Conservation (phyloP, 2,888 invertebrate genomes). For the Serrognathus titanus region DNA sequence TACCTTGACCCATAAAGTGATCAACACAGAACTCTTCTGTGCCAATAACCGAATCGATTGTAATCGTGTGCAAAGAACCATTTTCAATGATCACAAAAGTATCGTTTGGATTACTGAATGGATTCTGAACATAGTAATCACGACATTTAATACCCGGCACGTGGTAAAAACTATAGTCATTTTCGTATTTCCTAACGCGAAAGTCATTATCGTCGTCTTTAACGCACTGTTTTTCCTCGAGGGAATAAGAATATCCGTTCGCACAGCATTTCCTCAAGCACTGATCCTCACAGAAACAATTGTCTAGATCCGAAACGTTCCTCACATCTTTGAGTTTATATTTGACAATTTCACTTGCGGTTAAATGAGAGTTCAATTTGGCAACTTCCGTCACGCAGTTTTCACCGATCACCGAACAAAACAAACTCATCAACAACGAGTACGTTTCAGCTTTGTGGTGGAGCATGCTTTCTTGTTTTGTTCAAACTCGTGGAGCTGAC, state of each 20-base stretch:
- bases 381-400: neutral
- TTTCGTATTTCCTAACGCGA: neutral
- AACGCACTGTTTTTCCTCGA: slow-evolving; percentile 5
- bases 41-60: neutral
- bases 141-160: slow-evolving; percentile 2
- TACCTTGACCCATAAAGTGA: slow-evolving; percentile 5
- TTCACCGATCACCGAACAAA: neutral
- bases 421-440: no score
- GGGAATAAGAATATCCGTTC: slow-evolving; percentile 5
- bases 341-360: neutral
- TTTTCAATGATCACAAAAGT: slow-evolving; percentile 4
- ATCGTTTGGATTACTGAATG: neutral
- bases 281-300: slow-evolving; percentile 3
- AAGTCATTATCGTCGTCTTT: neutral
- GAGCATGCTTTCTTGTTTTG: neutral
- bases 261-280: slow-evolving; percentile 10
- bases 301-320: neutral
- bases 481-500: neutral
- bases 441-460: neutral
- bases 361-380: neutral
- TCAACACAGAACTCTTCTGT: slow-evolving; percentile 6
- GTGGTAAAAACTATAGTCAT: neutral
- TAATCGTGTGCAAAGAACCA: slow-evolving; percentile 1
- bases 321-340: neutral
- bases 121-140: slow-evolving; percentile 3